Conservation (phyloP, 2,888 invertebrate genomes). For the Mantis religiosa region DNA sequence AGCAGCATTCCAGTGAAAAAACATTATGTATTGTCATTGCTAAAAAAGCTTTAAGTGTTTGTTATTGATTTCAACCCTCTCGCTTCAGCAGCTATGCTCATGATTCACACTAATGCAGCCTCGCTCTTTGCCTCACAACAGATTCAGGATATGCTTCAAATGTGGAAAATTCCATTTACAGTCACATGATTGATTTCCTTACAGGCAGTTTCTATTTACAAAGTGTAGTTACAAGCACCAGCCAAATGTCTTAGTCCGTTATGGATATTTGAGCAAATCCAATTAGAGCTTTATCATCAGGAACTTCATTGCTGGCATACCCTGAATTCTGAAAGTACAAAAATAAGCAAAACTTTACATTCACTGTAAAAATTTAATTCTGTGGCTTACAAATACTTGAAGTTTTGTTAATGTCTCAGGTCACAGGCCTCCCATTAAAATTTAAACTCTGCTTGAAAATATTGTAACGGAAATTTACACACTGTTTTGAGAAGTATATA, state of each 20-base stretch:
- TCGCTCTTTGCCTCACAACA: background rate
- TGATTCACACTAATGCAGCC: background rate
- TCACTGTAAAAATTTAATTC: too few relatives aligned
- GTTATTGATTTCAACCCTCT: background rate
- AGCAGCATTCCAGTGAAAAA: background rate
- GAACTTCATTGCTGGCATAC: constrained; percentile 68
- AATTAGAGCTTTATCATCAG: constrained; percentile 91
- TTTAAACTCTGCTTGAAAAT: too few relatives aligned
- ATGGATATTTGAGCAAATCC: constrained; percentile 98
- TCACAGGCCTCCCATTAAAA: too few relatives aligned
- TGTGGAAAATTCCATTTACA: background rate
- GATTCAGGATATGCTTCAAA: background rate
- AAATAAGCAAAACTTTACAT: background rate
- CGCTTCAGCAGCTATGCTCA: background rate
- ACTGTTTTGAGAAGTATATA: too few relatives aligned
- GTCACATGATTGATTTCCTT: background rate
- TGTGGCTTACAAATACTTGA: too few relatives aligned
- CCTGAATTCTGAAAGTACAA: constrained; percentile 58
- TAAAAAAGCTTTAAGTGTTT: background rate
- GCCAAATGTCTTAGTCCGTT: constrained; percentile 60
- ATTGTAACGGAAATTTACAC: too few relatives aligned
- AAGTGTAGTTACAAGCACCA: background rate
- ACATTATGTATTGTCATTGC: background rate
- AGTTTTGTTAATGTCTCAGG: too few relatives aligned
- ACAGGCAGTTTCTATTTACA: background rate